Conservation (phyloP, 2,888 invertebrate species). For the Hyalella azteca region DNA sequence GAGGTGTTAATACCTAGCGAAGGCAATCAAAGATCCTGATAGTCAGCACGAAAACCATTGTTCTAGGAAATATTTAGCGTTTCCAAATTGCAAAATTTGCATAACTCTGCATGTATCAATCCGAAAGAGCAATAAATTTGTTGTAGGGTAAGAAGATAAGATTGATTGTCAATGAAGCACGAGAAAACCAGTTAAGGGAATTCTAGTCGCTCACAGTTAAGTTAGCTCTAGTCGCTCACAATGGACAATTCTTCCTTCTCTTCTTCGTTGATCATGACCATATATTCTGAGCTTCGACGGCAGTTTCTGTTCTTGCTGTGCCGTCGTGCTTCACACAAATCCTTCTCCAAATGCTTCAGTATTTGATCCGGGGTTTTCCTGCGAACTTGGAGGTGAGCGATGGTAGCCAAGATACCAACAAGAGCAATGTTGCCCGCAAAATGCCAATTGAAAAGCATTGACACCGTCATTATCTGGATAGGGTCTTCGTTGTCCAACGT, state of each 20-base stretch:
- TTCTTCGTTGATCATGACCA: constrained; percentile 1
- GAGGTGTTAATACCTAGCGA: too few species aligned
- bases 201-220: too few species aligned
- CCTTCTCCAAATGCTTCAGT: neutral
- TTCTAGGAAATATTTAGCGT: too few species aligned
- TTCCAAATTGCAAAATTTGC: too few species aligned
- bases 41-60: too few species aligned
- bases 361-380: neutral
- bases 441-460: constrained; percentile 2
- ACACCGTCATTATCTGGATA: constrained; percentile 40
- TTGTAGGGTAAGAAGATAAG: too few species aligned
- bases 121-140: too few species aligned
- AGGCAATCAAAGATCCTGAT: too few species aligned
- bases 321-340: neutral
- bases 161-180: too few species aligned
- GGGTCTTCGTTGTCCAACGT: constrained; percentile 45
- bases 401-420: neutral
- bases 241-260: neutral
- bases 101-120: too few species aligned
- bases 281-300: neutral
- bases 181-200: too few species aligned
- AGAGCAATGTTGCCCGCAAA: neutral
- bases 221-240: too few species aligned
- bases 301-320: neutral
- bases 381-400: neutral